Conservation (phyloP, 2,113 vertebrate species). For the Conger conger region DNA sequence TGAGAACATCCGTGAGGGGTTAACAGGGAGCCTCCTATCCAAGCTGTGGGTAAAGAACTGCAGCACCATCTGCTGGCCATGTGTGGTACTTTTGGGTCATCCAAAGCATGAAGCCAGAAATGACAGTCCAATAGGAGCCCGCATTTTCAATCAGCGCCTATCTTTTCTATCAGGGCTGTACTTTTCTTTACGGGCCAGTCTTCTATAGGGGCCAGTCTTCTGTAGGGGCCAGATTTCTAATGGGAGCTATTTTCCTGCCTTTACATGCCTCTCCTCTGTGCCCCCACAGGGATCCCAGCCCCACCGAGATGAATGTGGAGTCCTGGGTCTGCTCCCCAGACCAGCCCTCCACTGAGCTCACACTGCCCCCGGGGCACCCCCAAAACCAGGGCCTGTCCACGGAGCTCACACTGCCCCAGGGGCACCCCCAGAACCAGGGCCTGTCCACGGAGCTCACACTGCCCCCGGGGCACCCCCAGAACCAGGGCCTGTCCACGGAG, state of each 20-base stretch:
- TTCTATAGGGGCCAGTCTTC: not conserved
- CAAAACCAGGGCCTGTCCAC: too few relatives aligned
- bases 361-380: constrained; percentile 54
- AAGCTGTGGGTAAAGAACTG: constrained; percentile 26
- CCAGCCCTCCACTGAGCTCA: constrained; percentile 61
- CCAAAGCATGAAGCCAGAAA: too few relatives aligned
- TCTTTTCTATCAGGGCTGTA: constrained; percentile 20
- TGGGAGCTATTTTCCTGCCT: constrained; percentile 51
- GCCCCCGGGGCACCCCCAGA: constrained; percentile 58
- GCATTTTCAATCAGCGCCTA: not conserved
- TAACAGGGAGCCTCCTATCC: constrained; percentile 28
- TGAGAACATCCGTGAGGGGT: not conserved
- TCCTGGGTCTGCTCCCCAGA: constrained; percentile 61
- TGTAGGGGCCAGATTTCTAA: constrained; percentile 48
- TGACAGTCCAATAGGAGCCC: too few relatives aligned
- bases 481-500: too few relatives aligned
- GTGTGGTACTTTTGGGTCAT: constrained; percentile 21
- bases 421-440: constrained; percentile 63
- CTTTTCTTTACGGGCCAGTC: constrained; percentile 48
- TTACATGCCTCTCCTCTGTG: not conserved
- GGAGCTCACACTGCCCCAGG: too few relatives aligned
- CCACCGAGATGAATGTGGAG: constrained; percentile 76
- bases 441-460: constrained; percentile 54
- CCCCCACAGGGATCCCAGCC: constrained; percentile 60
- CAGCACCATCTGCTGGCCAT: constrained; percentile 63